Base-by-base conservation (phyloP, 2,797 vertebrate species). In the Lutjanus campechanus region DNA sequence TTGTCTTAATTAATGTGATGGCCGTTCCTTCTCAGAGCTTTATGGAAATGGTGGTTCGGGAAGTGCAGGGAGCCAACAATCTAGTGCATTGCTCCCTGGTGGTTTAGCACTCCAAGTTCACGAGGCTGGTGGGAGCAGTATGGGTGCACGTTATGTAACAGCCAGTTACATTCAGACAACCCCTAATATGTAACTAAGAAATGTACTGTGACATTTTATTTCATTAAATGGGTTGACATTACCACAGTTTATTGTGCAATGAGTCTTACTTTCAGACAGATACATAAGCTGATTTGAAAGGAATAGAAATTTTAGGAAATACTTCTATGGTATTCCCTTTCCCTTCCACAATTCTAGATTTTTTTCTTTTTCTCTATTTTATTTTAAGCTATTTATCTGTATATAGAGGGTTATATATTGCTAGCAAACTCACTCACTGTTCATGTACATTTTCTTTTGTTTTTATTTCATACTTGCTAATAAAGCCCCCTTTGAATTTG, bases 1-100 rank as follows among this genome's bases (percentile, higher is more conserved):
- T 88, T 29, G 74, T 89, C 71, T 85, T 87, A 83, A 90, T 90
- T 89, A 90, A 91, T 73, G 76, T 16, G 62, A 83, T 76, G 79
- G 81, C 63, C 8, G 8, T 74, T 85, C 74, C 77, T 86, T 81
- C 71, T 71, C 41, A 84, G 67, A 44, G 61, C 66, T 73, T 86
- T 72, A 76, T 46, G 76, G 73, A 79, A 87, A 81, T 59, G 17
- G 83, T 49, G 53, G 63, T 65, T 85, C 50, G 67, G 76, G 67
- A 70, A 46, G 56, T 29, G 58, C 0, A 3, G 60, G 47, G 75
- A 70, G 43, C 22, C 68, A 85, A 53, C 56, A 83, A 76, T 87
- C 70, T 69, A 70, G 72, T 54, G 7, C 72, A 73, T 79, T 86
- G 61, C 50, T 88, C 74, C 84, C 72, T 81, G 15, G 77, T 65